phyloP scores from a whole-genome alignment of 2,888 invertebrate genomes.

The Leptura quadrifasciata region DNA sequence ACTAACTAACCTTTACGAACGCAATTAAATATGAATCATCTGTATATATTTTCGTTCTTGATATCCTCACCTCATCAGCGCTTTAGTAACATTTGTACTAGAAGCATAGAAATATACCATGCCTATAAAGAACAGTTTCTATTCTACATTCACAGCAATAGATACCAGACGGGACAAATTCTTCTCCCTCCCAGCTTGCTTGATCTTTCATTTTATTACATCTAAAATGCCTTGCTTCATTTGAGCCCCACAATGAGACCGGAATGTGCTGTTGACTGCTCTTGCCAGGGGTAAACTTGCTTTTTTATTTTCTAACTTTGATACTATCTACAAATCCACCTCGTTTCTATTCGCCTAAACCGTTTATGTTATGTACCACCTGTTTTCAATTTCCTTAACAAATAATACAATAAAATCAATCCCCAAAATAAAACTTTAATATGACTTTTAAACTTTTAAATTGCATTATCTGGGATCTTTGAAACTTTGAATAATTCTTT shows the following conservation, averaged over 20 bases:
- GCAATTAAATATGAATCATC: no score
- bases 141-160: slow-evolving; percentile 24
- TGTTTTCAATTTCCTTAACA: slow-evolving; percentile 55
- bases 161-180: slow-evolving; percentile 40
- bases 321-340: slow-evolving; percentile 57
- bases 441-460: slow-evolving; percentile 42
- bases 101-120: not conserved
- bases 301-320: slow-evolving; percentile 60
- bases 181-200: slow-evolving; percentile 40
- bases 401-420: slow-evolving; percentile 50
- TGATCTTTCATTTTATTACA: slow-evolving; percentile 52
- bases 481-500: slow-evolving; percentile 2
- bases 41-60: no score
- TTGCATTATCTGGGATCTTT: slow-evolving; percentile 21
- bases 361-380: slow-evolving; percentile 62
- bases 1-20: no score
- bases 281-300: slow-evolving; percentile 54
- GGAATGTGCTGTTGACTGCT: slow-evolving; percentile 52
- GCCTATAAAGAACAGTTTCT: slow-evolving; percentile 13
- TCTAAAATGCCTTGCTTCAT: slow-evolving; percentile 58
- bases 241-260: slow-evolving; percentile 58
- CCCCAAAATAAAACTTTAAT: slow-evolving; percentile 45
- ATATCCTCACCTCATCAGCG: not conserved
- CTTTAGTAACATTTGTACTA: not conserved
- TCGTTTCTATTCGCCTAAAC: slow-evolving; percentile 50